A percentile compares a stretch with the other conserved stretches of the same genome.
phyloP scores from a whole-genome alignment of 2,888 invertebrate genomes.

The Scaptomyza parva region DNA sequence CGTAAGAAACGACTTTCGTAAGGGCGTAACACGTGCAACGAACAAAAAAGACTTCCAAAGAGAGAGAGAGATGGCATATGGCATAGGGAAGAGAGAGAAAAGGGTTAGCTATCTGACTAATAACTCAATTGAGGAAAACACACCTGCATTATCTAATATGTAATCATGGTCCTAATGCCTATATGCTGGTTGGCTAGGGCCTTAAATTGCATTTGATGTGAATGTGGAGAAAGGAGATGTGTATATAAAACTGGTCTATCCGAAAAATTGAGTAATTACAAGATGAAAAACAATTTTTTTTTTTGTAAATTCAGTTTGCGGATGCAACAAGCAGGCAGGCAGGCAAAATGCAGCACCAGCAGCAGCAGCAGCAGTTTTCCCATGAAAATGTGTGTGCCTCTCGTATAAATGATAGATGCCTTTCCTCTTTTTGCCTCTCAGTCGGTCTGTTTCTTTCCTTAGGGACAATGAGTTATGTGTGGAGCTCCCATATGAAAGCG shows the following conservation, averaged over 20 bases:
- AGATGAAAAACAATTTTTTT: background rate
- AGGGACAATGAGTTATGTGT: slow-evolving; percentile 49
- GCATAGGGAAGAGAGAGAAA: background rate
- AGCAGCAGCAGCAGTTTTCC: slow-evolving; percentile 45
- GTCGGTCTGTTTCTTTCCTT: background rate
- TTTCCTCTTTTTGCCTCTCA: background rate
- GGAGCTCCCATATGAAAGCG: slow-evolving; percentile 55
- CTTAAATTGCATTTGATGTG: slow-evolving; percentile 9
- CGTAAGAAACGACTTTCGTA: slow-evolving; percentile 1
- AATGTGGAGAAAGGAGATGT: background rate
- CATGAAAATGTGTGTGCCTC: slow-evolving; percentile 41
- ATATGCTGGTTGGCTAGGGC: too few species aligned
- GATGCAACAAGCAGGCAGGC: slow-evolving; percentile 8
- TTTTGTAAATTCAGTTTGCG: slow-evolving; percentile 12
- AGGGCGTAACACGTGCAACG: slow-evolving; percentile 15
- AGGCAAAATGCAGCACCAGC: background rate
- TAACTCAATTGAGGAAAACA: slow-evolving; percentile 28
- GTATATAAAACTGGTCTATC: background rate
- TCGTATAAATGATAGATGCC: slow-evolving; percentile 29
- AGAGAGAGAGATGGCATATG: background rate
- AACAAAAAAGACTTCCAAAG: background rate
- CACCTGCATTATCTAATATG: slow-evolving; percentile 12
- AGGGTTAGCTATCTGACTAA: slow-evolving; percentile 5
- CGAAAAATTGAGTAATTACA: slow-evolving; percentile 18
- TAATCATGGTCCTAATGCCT: background rate